phyloP scores from a whole-genome alignment of 2,113 vertebrate genomes.

The Ictidomys tridecemlineatus region DNA sequence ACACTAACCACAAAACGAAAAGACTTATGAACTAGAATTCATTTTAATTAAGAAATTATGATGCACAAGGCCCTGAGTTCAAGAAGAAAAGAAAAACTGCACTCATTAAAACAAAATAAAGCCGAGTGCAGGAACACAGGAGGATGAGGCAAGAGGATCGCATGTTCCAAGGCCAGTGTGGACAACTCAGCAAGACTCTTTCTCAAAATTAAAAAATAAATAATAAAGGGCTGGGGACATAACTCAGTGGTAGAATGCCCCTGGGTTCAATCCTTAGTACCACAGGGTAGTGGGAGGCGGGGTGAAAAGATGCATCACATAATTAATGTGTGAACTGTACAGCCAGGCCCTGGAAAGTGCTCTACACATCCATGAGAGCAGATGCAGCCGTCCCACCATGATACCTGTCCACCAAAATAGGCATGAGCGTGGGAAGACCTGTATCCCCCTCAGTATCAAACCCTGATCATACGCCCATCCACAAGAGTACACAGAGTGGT shows the following conservation, averaged over 20 bases:
- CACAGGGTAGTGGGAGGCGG: not conserved
- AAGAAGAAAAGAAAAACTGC: not conserved
- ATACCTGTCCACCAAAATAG: rapidly evolving
- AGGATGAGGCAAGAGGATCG: not conserved
- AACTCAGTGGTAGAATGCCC: not conserved
- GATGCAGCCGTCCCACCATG: rapidly evolving
- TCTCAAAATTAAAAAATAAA: not conserved
- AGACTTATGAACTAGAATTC: not conserved
- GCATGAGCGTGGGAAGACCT: rapidly evolving
- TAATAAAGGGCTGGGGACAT: too few species aligned
- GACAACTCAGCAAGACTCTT: not conserved
- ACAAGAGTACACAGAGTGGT: rapidly evolving
- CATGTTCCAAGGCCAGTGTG: not conserved
- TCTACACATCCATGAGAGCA: rapidly evolving
- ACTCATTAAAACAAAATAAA: not conserved
- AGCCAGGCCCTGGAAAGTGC: not conserved
- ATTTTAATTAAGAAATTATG: not conserved
- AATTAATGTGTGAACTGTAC: too few species aligned
- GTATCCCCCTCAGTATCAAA: rapidly evolving
- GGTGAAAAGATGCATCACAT: rapidly evolving
- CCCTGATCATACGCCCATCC: rapidly evolving
- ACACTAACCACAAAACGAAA: not conserved
- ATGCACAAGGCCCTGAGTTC: not conserved
- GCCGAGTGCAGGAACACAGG: not conserved
- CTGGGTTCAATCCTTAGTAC: not conserved